These are phyloP conservation scores for Phoebastria nigripes DNA, from an alignment of 2,797 vertebrate species.

Conservation along the genomic window DNA sequence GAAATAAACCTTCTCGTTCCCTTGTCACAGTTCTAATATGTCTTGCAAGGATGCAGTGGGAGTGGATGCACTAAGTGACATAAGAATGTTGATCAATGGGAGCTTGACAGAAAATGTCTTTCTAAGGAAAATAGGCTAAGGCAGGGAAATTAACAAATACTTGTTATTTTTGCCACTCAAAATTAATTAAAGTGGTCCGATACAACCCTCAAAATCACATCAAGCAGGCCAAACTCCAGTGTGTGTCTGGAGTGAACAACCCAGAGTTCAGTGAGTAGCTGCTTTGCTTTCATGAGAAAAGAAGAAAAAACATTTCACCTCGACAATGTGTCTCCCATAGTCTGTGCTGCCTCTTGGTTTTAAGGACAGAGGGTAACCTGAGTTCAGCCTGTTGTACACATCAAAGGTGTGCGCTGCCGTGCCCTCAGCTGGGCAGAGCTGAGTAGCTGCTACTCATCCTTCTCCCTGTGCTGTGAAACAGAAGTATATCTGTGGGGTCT, in stretches of 20 bases:
- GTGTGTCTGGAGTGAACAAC: neutral
- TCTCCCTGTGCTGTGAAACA: neutral
- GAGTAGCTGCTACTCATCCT: neutral
- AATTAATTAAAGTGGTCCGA: neutral
- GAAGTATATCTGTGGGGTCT: neutral
- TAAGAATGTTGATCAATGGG: neutral
- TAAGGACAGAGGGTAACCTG: neutral
- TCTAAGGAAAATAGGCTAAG: neutral
- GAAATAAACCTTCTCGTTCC: neutral
- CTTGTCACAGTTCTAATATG: neutral
- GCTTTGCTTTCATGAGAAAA: neutral
- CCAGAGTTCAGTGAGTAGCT: neutral
- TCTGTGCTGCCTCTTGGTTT: neutral
- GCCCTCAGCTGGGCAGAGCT: neutral
- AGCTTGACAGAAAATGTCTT: neutral
- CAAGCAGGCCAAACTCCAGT: neutral
- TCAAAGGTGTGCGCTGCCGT: neutral
- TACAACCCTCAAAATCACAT: neutral
- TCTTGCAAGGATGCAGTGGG: neutral
- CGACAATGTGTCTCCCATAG: rapidly evolving
- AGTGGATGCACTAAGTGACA: neutral
- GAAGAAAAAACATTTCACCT: neutral
- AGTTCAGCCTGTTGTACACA: neutral
- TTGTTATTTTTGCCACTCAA: neutral
- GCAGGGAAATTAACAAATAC: neutral